phyloP scores from a whole-genome alignment of 2,113 vertebrate genomes.

The Strigops habroptila region DNA sequence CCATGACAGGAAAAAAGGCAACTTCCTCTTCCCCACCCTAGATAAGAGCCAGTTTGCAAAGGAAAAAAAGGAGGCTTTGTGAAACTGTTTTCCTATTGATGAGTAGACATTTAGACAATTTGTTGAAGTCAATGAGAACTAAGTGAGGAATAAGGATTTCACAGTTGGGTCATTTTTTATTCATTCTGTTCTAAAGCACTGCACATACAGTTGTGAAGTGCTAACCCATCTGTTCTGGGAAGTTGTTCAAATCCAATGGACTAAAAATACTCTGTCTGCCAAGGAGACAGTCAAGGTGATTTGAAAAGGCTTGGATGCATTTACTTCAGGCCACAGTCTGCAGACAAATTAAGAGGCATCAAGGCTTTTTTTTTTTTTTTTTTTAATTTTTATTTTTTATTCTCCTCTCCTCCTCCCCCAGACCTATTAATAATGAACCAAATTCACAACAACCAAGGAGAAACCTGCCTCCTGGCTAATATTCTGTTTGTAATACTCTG shows the following conservation, averaged over 20 bases:
- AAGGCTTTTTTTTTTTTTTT: no score
- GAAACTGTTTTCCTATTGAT: not conserved
- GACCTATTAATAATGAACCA: slow-evolving; percentile 32
- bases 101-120: not conserved
- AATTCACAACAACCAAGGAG: not conserved
- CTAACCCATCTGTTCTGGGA: slow-evolving; percentile 2
- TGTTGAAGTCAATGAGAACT: not conserved
- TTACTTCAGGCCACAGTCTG: not conserved
- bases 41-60: not conserved
- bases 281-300: slow-evolving; percentile 13
- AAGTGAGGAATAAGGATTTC: slow-evolving; percentile 2
- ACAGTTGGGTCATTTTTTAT: not conserved
- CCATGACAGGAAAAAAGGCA: not conserved
- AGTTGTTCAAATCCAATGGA: slow-evolving; percentile 1
- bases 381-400: not conserved
- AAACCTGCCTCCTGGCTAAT: slow-evolving; percentile 3
- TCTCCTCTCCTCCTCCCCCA: not conserved
- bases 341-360: not conserved
- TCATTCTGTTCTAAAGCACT: not conserved
- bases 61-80: not conserved
- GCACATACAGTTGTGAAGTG: not conserved
- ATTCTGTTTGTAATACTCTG: not conserved
- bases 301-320: not conserved
- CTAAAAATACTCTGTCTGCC: slow-evolving; percentile 25
- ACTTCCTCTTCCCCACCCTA: not conserved